Evolutionary conservation across 2,113 vertebrate genomes (phyloP).

Genomic region (Lophius piscatorius): DNA sequence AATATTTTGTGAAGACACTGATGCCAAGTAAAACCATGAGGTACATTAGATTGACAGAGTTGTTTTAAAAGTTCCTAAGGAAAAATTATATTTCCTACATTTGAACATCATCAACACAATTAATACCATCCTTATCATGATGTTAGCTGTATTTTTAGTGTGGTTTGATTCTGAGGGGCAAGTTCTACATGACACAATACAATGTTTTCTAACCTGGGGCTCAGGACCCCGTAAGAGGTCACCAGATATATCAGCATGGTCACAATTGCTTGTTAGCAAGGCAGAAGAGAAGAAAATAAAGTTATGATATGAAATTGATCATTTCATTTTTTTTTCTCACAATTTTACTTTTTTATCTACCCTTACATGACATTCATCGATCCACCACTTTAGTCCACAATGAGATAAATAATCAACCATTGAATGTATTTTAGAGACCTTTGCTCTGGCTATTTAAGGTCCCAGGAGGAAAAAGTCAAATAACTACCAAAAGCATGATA

Average conservation of each 20-base stretch:
- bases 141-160: too few species aligned
- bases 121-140: too few species aligned
- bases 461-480: not conserved
- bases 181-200: not conserved
- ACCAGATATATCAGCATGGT: too few species aligned
- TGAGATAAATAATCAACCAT: not conserved
- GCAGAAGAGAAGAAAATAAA: too few species aligned
- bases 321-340: too few species aligned
- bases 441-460: not conserved
- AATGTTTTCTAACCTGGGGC: not conserved
- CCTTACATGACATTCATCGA: too few species aligned
- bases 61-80: constrained; percentile 14
- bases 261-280: not conserved
- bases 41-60: constrained; percentile 15
- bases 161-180: not conserved
- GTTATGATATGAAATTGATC: too few species aligned
- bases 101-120: not conserved
- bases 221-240: not conserved
- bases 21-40: constrained; percentile 15
- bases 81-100: constrained; percentile 23
- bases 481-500: too few species aligned
- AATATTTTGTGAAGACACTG: constrained; percentile 33
- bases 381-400: too few species aligned
- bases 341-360: too few species aligned
- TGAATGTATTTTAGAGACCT: not conserved